These are phyloP conservation scores for Thalassaphorura encarpata DNA, from an alignment of 1,140 invertebrate species.

Conservation along the genomic window DNA sequence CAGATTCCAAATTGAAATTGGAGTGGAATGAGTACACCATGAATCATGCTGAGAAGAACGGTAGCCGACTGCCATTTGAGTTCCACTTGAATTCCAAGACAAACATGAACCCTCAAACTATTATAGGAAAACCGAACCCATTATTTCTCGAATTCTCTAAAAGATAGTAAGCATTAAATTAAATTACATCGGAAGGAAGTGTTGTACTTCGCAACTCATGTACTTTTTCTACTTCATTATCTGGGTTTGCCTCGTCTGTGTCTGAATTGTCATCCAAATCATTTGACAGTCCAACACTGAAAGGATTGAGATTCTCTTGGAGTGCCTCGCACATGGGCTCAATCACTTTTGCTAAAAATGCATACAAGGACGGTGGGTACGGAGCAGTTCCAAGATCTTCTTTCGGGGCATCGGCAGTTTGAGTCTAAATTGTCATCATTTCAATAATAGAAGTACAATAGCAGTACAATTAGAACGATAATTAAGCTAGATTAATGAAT, in stretches of 20 bases:
- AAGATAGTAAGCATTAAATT: background rate
- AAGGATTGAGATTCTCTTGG: conserved; percentile 20
- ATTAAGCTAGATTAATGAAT: too few species aligned
- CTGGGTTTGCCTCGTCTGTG: background rate
- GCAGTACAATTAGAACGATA: too few species aligned
- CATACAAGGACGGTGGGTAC: conserved; percentile 25
- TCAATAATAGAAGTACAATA: too few species aligned
- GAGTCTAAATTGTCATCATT: too few species aligned
- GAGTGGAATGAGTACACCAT: conserved; percentile 24
- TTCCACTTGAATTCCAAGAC: conserved; percentile 23
- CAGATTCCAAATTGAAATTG: conserved; percentile 26
- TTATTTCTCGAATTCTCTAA: background rate
- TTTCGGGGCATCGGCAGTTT: too few species aligned
- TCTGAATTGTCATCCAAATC: conserved; percentile 7
- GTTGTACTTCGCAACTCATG: conserved; percentile 10
- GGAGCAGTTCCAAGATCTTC: too few species aligned
- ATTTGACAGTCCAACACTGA: conserved; percentile 5
- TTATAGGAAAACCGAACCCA: background rate
- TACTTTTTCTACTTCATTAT: background rate
- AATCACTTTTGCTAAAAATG: conserved; percentile 27
- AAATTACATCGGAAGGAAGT: conserved; percentile 6
- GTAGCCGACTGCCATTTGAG: conserved; percentile 29
- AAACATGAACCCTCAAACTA: conserved; percentile 17
- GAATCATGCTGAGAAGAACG: conserved; percentile 6
- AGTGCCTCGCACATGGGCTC: conserved; percentile 19